Base-by-base conservation (phyloP, 2,113 vertebrate species). In the Cygnus buccinator region DNA sequence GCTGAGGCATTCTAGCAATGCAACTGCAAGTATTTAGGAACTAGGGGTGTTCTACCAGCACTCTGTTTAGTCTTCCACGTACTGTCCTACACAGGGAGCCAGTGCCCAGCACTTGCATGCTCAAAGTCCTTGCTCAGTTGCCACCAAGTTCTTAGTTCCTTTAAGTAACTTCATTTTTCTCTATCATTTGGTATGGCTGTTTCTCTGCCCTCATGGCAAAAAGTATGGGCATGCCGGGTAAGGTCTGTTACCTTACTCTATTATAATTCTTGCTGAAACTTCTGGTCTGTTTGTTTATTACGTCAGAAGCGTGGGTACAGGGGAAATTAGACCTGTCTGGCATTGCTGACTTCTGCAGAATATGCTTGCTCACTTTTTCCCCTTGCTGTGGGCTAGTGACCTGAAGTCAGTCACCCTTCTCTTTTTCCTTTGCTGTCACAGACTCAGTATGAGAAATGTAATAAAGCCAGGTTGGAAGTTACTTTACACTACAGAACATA, bases 21-120 rank as follows among this genome's bases (percentile, higher is more conserved):
- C 29, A 93, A 37, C 18, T 81, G 11, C 18, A 61, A 35, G 13
- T 26, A 16, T 81, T 86, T 48, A 48, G 33, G 26, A n/a, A 31
- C 13, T 12, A 12, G 6, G 31, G n/a, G 12, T 28, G 29, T 84
- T 76, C 58, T 54, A 48, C 11, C 16, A 74, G 26, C 11, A 21
- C 8, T 72, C 37, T 71, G 3, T 8, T 44, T 63, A 14, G 21
- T 65, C 21, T 8, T 41, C 39, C 58, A 4, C 55, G 7, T 62
- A 29, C 0, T 1, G 6, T 80, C 15, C 28, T 43, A 2, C 25
- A 23, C 14, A 52, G 39, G 25, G 46, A 65, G 5, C 8, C 39
- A 52, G 31, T 0, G 0, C 15, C 10, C 16, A 16, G 0, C 58
- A 43, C 21, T 48, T 66, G 9, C 22, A 26, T 43, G 58, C 4